Conservation (phyloP, 2,888 invertebrate species). For the Venustoraphidia nigricollis region DNA sequence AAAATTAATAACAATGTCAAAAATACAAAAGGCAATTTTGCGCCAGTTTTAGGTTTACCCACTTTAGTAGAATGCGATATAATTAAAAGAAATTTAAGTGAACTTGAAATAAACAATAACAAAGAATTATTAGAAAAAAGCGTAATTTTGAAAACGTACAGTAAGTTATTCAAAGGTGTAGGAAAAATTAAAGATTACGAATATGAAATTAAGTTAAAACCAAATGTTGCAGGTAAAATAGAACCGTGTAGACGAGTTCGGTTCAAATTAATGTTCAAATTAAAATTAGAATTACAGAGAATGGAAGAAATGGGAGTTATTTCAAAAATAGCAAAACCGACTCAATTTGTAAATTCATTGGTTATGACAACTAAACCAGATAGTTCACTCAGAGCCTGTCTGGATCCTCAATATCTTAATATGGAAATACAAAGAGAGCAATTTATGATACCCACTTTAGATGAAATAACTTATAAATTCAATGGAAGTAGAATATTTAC, state of each 20-base stretch:
- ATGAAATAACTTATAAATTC: not conserved
- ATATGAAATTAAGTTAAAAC: not conserved
- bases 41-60: not conserved
- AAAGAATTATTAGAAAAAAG: too few relatives aligned
- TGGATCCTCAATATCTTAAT: not conserved
- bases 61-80: too few relatives aligned
- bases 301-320: not conserved
- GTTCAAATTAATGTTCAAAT: not conserved
- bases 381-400: not conserved
- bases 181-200: not conserved
- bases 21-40: not conserved
- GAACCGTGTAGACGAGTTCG: not conserved
- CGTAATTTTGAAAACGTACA: not conserved
- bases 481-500: not conserved
- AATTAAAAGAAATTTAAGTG: too few relatives aligned
- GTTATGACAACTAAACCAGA: not conserved
- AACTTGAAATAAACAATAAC: too few relatives aligned
- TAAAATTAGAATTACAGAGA: not conserved
- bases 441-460: not conserved
- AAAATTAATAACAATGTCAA: not conserved
- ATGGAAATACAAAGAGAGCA: not conserved
- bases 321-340: not conserved
- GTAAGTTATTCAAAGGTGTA: not conserved
- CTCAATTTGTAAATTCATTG: not conserved
- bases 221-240: not conserved